A percentile compares a stretch with the other conserved stretches of the same genome.
These are phyloP conservation scores for Nycticebus coucang DNA, from an alignment of 2,113 vertebrate genomes.

Conservation along the genomic window DNA sequence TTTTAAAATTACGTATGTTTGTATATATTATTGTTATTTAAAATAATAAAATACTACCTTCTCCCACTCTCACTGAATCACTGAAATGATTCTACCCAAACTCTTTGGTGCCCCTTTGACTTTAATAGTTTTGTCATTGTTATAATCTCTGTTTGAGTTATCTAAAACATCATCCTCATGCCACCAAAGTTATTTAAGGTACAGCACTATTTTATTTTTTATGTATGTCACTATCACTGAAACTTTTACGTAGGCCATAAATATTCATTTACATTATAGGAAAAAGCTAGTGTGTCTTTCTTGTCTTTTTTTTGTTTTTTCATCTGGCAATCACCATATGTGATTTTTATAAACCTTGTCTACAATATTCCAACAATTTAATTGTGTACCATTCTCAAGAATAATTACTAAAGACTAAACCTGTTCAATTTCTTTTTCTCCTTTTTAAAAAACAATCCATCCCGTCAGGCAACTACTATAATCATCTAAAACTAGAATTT, in stretches of 20 bases:
- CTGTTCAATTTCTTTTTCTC: background rate
- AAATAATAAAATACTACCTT: background rate
- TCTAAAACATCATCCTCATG: background rate
- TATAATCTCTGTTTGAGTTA: background rate
- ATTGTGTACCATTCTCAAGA: background rate
- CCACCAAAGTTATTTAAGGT: background rate
- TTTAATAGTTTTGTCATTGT: slow-evolving; percentile 12
- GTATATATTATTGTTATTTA: too few species aligned
- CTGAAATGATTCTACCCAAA: background rate
- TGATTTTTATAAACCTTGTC: background rate
- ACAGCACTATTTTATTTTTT: background rate
- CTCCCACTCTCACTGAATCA: background rate
- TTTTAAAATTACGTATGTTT: too few species aligned
- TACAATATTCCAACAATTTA: background rate
- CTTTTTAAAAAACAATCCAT: background rate
- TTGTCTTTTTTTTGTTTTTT: background rate
- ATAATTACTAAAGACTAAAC: background rate
- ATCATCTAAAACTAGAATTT: background rate
- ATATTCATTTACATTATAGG: background rate
- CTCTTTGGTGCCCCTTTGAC: background rate
- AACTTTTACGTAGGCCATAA: background rate
- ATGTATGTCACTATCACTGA: background rate
- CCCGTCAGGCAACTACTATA: background rate
- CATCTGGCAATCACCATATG: background rate
- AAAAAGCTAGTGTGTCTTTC: background rate